These are phyloP conservation scores for Geodia barretti DNA, from an alignment of 37 sponge, comb jelly and placozoan species.

Conservation along the genomic window DNA sequence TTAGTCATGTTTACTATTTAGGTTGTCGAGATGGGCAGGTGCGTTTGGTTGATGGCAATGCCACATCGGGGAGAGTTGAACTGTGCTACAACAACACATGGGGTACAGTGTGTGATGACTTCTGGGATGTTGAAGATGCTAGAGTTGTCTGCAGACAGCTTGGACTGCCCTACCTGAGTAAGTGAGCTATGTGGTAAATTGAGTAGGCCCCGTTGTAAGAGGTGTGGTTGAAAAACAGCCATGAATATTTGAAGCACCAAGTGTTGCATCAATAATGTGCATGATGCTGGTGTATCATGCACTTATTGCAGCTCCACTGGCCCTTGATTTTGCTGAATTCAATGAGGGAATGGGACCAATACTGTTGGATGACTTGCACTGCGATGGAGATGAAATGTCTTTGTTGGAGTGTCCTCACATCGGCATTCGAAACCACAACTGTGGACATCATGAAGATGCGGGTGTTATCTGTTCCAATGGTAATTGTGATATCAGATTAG, in stretches of 20 bases:
- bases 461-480: constrained; percentile 39
- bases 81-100: background rate
- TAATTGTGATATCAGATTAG: too few relatives aligned
- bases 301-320: background rate
- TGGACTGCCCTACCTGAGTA: too few relatives aligned
- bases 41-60: constrained; percentile 13
- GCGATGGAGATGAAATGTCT: constrained; percentile 8
- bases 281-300: too few relatives aligned
- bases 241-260: too few relatives aligned
- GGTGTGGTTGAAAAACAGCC: too few relatives aligned
- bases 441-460: constrained; percentile 30
- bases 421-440: constrained; percentile 24
- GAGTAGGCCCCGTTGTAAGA: too few relatives aligned
- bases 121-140: background rate
- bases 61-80: constrained; percentile 9
- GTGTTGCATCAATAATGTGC: too few relatives aligned
- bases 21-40: background rate
- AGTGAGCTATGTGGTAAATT: too few relatives aligned
- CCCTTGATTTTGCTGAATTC: background rate
- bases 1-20: too few relatives aligned
- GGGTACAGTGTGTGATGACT: constrained; percentile 5
- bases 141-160: constrained; percentile 14
- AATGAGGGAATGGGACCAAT: constrained; percentile 4
- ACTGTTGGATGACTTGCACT: constrained; percentile 18
- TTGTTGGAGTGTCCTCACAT: constrained; percentile 15